phyloP scores from a whole-genome alignment of 2,797 vertebrate species.

The Trachurus trachurus region DNA sequence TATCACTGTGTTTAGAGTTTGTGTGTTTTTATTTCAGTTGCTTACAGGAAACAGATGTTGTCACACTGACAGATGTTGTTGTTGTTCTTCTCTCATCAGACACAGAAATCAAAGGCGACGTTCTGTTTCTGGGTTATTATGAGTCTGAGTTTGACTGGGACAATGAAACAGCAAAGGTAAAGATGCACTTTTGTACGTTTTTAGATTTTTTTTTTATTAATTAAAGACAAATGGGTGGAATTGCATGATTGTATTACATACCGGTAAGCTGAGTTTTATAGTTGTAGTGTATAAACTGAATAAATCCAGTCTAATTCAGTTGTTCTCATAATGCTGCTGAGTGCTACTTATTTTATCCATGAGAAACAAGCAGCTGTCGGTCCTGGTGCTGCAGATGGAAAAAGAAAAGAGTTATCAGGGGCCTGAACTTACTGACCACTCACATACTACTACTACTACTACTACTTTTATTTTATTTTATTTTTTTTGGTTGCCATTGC shows the following conservation, averaged over 20 bases:
- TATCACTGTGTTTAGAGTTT: not conserved
- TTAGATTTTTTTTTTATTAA: not conserved
- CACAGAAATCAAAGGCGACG: conserved; percentile 93
- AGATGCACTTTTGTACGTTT: not conserved
- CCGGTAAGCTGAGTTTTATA: not conserved
- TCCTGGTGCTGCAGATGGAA: not conserved
- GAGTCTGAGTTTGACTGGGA: conserved; percentile 95
- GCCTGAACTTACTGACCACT: too few species aligned
- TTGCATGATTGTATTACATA: not conserved
- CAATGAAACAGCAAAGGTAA: conserved; percentile 94
- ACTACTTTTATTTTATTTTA: too few species aligned
- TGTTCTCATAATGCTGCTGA: not conserved
- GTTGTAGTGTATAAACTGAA: not conserved
- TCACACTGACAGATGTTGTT: conserved; percentile 13
- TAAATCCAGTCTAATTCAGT: not conserved
- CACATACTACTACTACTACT: too few species aligned
- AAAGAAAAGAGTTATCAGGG: too few species aligned
- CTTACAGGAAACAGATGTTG: not conserved
- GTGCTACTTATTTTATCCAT: not conserved
- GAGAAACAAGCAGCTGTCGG: not conserved
- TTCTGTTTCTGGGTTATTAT: conserved; percentile 94
- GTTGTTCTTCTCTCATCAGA: conserved; percentile 80
- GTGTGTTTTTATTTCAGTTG: not conserved
- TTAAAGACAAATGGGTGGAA: not conserved
- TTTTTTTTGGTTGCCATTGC: too few species aligned